A percentile compares a stretch with the other conserved stretches of the same genome.
These are phyloP conservation scores for Miniopterus natalensis DNA, from an alignment of 2,113 vertebrate species.

Conservation along the genomic window DNA sequence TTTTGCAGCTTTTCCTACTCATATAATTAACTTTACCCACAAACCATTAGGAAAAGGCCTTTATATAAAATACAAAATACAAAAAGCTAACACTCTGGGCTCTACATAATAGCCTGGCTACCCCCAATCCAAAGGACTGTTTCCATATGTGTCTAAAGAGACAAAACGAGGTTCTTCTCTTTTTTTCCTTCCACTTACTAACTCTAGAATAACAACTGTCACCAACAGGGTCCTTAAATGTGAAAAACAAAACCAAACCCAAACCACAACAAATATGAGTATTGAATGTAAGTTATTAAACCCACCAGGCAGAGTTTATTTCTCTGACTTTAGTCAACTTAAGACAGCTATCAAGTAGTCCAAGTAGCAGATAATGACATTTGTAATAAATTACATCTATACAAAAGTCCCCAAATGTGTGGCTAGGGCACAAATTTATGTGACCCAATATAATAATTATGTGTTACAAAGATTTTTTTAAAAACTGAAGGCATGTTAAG, in stretches of 20 bases:
- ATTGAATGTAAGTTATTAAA: neutral
- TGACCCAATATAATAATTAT: conserved; percentile 38
- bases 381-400: conserved; percentile 31
- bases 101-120: neutral
- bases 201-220: neutral
- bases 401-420: conserved; percentile 59
- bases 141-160: neutral
- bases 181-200: neutral
- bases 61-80: neutral
- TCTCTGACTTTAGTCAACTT: conserved; percentile 39
- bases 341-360: conserved; percentile 24
- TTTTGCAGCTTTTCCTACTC: conserved; percentile 78
- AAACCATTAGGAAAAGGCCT: conserved; percentile 64
- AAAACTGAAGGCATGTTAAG: conserved; percentile 59
- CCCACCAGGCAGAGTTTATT: neutral
- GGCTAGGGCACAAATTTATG: conserved; percentile 51
- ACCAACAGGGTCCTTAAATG: neutral
- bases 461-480: conserved; percentile 55
- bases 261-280: neutral
- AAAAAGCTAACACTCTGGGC: neutral
- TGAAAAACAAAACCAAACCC: neutral
- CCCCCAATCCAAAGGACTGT: neutral
- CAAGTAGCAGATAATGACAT: conserved; percentile 43
- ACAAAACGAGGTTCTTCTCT: neutral
- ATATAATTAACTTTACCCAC: conserved; percentile 54